phyloP scores from a whole-genome alignment of 2,797 vertebrate species.

The Bryconaethiops microstoma region DNA sequence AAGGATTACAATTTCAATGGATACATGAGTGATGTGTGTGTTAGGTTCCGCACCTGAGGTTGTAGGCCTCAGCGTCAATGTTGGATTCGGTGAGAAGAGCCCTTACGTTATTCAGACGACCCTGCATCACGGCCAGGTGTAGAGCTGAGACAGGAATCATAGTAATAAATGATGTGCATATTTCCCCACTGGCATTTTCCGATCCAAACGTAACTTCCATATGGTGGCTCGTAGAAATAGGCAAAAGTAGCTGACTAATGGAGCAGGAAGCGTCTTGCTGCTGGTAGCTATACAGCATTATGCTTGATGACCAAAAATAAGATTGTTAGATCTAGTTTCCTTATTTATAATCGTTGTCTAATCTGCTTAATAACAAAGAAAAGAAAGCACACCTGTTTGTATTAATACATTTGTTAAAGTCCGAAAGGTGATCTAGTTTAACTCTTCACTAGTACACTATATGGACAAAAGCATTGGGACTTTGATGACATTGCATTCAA shows the following conservation, averaged over 20 bases:
- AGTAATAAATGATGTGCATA: not conserved
- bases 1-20: not conserved
- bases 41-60: constrained; percentile 83
- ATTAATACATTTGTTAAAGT: too few relatives aligned
- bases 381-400: too few relatives aligned
- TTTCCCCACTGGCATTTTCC: not conserved
- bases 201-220: not conserved
- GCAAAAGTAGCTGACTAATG: not conserved
- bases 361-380: too few relatives aligned
- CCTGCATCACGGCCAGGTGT: constrained; percentile 97
- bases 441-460: too few relatives aligned
- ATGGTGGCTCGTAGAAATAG: not conserved
- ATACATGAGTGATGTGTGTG: not conserved
- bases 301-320: too few relatives aligned
- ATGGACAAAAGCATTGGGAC: too few relatives aligned
- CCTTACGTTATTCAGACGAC: constrained; percentile 93
- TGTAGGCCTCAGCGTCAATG: constrained; percentile 95
- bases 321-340: too few relatives aligned
- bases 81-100: constrained; percentile 94
- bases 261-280: not conserved
- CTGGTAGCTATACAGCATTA: too few relatives aligned
- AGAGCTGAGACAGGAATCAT: constrained; percentile 78
- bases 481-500: too few relatives aligned
- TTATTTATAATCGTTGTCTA: too few relatives aligned
- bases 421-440: too few relatives aligned